phyloP scores from a whole-genome alignment of 2,888 invertebrate species.

The Drosophila greeni region DNA sequence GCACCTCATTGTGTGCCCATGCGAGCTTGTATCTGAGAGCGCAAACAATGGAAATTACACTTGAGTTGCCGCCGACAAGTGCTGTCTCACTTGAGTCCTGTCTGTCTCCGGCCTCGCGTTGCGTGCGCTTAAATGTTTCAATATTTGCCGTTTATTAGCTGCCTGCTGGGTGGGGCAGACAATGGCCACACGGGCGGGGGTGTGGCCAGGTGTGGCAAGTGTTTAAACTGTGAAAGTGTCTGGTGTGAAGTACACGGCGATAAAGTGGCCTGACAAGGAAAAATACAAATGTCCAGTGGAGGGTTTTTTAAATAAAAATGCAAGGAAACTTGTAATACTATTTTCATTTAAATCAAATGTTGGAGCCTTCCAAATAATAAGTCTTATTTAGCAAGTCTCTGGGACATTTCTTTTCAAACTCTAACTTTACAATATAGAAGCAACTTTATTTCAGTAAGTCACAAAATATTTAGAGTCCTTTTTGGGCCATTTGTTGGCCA shows the following conservation, averaged over 20 bases:
- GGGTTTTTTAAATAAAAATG: neutral
- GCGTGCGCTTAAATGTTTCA: conserved; percentile 65
- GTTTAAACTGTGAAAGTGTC: conserved; percentile 26
- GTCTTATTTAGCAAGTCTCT: neutral
- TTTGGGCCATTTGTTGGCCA: conserved; percentile 10
- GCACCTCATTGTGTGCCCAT: conserved; percentile 19
- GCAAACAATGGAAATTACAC: conserved; percentile 67
- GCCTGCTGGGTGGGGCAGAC: conserved; percentile 34
- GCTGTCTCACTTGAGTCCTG: conserved; percentile 46
- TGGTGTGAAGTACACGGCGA: conserved; percentile 26
- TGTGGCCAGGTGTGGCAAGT: conserved; percentile 33
- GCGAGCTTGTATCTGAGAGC: conserved; percentile 26
- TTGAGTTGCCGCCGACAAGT: conserved; percentile 56
- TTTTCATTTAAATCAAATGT: too few relatives aligned
- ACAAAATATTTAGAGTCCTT: neutral
- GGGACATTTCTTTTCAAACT: neutral
- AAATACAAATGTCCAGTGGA: neutral
- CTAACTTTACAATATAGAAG: neutral
- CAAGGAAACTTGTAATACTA: neutral
- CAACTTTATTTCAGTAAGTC: conserved; percentile 1
- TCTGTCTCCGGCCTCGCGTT: conserved; percentile 37
- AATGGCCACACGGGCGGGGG: conserved; percentile 18
- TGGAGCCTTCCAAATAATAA: too few relatives aligned
- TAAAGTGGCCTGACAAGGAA: neutral
- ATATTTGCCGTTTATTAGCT: conserved; percentile 66